These are phyloP conservation scores for Myrmophylax atrothorax DNA, from an alignment of 2,113 vertebrate species.

Conservation along the genomic window DNA sequence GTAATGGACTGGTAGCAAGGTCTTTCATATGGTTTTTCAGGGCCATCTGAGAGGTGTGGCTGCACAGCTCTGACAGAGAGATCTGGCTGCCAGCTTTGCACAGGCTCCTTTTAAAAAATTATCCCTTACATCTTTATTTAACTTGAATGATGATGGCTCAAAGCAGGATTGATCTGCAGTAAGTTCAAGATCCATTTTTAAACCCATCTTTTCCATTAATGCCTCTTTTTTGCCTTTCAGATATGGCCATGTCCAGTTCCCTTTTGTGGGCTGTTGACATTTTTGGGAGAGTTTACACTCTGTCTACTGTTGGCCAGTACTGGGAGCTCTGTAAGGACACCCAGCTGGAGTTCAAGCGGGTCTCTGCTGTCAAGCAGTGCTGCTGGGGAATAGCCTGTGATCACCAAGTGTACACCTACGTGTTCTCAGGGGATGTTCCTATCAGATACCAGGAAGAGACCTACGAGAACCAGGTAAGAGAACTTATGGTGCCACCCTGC, in stretches of 20 bases:
- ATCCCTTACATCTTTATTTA: not conserved
- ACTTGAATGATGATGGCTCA: not conserved
- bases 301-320: constrained; percentile 88
- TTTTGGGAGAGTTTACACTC: constrained; percentile 88
- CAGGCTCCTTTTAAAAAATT: not conserved
- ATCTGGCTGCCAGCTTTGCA: not conserved
- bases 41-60: not conserved
- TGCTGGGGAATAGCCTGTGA: constrained; percentile 97
- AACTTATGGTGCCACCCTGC: fast-evolving
- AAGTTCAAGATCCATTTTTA: not conserved
- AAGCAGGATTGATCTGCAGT: not conserved
- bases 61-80: not conserved
- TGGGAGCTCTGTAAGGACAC: constrained; percentile 90
- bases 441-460: constrained; percentile 91
- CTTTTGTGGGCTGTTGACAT: constrained; percentile 93
- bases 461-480: constrained; percentile 92
- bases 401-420: constrained; percentile 87
- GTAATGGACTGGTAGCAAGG: not conserved
- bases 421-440: constrained; percentile 87
- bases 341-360: constrained; percentile 90
- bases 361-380: constrained; percentile 85
- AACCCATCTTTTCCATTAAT: not conserved
- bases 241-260: constrained; percentile 82
- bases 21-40: not conserved
- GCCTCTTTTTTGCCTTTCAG: not conserved